phyloP scores from a whole-genome alignment of 2,113 vertebrate genomes.

The Leucosticte australis region DNA sequence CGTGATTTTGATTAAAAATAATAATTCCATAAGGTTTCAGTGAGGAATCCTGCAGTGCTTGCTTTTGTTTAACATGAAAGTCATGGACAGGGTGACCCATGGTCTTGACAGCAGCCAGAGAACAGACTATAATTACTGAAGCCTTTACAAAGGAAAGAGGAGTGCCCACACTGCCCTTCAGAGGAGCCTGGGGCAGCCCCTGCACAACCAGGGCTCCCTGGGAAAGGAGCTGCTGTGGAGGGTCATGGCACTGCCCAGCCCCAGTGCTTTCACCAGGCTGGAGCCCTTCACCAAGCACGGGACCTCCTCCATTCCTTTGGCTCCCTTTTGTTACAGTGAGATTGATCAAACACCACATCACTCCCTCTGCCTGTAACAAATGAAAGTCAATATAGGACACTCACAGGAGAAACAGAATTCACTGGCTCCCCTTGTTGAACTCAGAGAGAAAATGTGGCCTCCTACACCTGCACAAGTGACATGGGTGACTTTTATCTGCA shows the following conservation, averaged over 20 bases:
- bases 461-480: not conserved
- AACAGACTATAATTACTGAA: not conserved
- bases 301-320: not conserved
- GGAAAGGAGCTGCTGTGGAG: not conserved
- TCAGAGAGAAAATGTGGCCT: not conserved
- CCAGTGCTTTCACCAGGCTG: not conserved
- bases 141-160: not conserved
- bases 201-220: fast-evolving
- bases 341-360: not conserved
- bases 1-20: not conserved
- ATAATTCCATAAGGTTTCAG: not conserved
- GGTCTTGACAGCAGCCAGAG: not conserved
- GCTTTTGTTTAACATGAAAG: not conserved
- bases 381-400: not conserved
- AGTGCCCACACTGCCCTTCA: too few relatives aligned
- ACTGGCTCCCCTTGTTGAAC: not conserved
- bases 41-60: not conserved
- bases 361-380: not conserved
- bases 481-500: not conserved
- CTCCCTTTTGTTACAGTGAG: not conserved
- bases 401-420: not conserved
- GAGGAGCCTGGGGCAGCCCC: not conserved
- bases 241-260: fast-evolving
- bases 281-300: not conserved
- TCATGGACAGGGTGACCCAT: not conserved